These are phyloP conservation scores for Pocillopora verrucosa DNA, from an alignment of 64 coral and sea anemone genomes.

Conservation along the genomic window DNA sequence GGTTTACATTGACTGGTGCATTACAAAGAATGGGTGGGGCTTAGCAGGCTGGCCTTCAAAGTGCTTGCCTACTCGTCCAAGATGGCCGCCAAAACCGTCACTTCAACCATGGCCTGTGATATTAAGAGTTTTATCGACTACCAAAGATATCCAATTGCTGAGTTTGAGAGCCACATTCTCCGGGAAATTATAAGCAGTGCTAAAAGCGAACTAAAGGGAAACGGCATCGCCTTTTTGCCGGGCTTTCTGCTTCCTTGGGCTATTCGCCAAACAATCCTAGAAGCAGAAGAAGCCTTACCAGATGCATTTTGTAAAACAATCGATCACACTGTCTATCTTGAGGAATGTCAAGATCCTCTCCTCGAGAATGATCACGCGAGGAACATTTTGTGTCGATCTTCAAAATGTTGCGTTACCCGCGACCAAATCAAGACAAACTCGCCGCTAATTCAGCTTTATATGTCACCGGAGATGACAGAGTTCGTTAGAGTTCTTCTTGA, in stretches of 20 bases:
- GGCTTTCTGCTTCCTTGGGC: slow-evolving; percentile 21
- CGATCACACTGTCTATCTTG: slow-evolving; percentile 51
- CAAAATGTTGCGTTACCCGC: slow-evolving; percentile 35
- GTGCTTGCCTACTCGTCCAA: no score
- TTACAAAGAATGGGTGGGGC: no score
- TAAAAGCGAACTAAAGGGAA: background rate
- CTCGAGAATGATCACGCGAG: background rate
- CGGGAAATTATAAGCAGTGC: background rate
- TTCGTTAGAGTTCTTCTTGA: slow-evolving; percentile 24
- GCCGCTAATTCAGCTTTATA: slow-evolving; percentile 14
- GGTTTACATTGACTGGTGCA: no score
- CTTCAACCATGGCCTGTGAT: background rate
- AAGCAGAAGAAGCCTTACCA: background rate
- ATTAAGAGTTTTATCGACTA: background rate
- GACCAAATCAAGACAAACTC: slow-evolving; percentile 40
- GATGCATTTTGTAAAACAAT: slow-evolving; percentile 12
- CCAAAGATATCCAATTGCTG: background rate
- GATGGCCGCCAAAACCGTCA: no score
- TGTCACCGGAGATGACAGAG: slow-evolving; percentile 30
- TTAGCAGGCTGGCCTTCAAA: no score
- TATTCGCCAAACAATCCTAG: background rate
- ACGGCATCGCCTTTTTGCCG: slow-evolving; percentile 32
- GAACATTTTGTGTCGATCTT: slow-evolving; percentile 15
- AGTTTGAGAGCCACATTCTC: background rate
- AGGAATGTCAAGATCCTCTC: background rate